Evolutionary conservation across 2,113 vertebrate genomes (phyloP), one percentile per base, ranked within the genome.

Genomic region (Uria lomvia): DNA sequence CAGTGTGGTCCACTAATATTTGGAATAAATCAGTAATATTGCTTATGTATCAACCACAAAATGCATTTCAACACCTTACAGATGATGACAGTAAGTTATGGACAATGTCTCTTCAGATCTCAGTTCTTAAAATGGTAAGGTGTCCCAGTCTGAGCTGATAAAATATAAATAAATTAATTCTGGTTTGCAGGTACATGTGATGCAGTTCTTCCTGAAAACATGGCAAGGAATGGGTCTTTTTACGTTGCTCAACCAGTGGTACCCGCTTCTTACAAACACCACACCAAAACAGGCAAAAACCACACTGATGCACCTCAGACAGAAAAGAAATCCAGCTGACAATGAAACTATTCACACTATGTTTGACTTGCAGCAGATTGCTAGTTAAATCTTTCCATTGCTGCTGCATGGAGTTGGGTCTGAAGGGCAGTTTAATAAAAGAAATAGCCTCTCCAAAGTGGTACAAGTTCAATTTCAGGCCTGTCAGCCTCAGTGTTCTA

Each of bases 351-450:
- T 49, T 85, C 26, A 58, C n/a, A 56, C 5, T 34, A 5, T 18
- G 19, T 80, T 82, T 84, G 40, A 66, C 55, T 89, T 87, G 42
- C 17, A 90, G 43, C 19, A 60, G 66, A 87, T 26, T 90, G 26
- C n/a, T 50, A 92, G 70, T 74, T 85, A 94, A 80, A 86, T 96
- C 56, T 93, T 94, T 53, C 49, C 42, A 60, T 42, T 58, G 8
- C 15, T 66, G 36, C 43, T 87, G 56, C 40, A 74, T 15, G 52
- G 82, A 91, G 45, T 34, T 76, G 27, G 47, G 49, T 67, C 71
- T 66, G 74, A 91, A 96, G 79, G 40, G 59, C 26, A 70, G 60
- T 75, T 94, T 95, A 92, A 68, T 72, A 93, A 71, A 80, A 90
- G 36, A 80, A 92, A 96, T 52, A 72, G 30, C 49, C 73, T 85